Base-by-base conservation (phyloP, 2,797 vertebrate species). In the Basileuterus tristriatus region DNA sequence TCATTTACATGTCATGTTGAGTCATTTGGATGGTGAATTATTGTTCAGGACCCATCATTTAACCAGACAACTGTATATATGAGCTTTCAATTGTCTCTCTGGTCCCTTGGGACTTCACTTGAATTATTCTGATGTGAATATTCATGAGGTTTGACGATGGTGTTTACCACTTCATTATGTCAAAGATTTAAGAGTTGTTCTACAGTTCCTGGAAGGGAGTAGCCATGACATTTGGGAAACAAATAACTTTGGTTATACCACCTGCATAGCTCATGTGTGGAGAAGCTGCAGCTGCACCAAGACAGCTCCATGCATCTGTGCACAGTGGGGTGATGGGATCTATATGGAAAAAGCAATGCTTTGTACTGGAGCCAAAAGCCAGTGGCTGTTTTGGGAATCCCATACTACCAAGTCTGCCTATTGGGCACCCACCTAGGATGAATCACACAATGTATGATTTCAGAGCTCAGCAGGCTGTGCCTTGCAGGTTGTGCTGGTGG, bases 101-200 rank as follows among this genome's bases (percentile, higher is more conserved):
- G 36, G 58, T 85, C 69, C 53, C 84, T 92, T 83, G 79, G 60
- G 94, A 92, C 44, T 69, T 72, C 22, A 62, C 59, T 12, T 94
- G 88, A 96, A 95, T 96, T 95, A 96, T 95, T 94, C 92, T 92
- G 63, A 83, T 78, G 77, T 97, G 96, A 96, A 97, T 97, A 97
- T 97, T 97, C 96, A 97, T 97, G 87, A 96, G 64, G 12, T 84
- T 90, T 97, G 94, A 97, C 3, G 5, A 74, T 72, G 83, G 56
- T 71, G 47, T 96, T 97, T 96, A 93, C 89, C 75, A 96, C 90
- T 96, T 96, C 75, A 94, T 97, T 96, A 97, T 32, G 56, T 64
- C 82, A 94, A 82, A 94, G 90, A 97, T 96, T 94, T 96, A 96
- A 68, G 90, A 76, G 89, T 70, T 62, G 44, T 60, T 52, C 29